Conservation (phyloP, 30 jellyfish, hydroid and myxozoan genomes). For the Turritopsis dohrnii region DNA sequence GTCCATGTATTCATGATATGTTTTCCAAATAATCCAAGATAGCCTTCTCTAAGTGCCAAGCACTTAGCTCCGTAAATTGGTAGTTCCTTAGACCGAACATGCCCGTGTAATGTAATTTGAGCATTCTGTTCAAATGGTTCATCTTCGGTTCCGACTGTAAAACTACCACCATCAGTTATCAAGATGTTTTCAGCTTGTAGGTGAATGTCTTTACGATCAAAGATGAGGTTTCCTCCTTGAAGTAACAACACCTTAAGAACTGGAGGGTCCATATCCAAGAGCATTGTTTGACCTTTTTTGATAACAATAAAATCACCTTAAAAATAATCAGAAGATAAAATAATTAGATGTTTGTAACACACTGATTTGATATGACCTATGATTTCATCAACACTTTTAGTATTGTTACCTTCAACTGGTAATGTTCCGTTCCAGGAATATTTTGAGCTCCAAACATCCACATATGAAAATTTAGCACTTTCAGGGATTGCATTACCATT, state of each 20-base stretch:
- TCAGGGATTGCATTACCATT: constrained; percentile 55
- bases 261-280: constrained; percentile 85
- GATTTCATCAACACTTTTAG: too few relatives aligned
- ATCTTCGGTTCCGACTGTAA: constrained; percentile 79
- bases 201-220: constrained; percentile 65
- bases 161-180: constrained; percentile 68
- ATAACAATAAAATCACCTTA: constrained; percentile 76
- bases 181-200: constrained; percentile 82
- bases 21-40: constrained; percentile 72
- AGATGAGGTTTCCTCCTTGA: constrained; percentile 74
- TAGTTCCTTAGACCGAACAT: constrained; percentile 85
- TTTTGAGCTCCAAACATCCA: constrained; percentile 93
- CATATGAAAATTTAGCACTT: constrained; percentile 57
- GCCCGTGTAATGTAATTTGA: constrained; percentile 77
- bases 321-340: background rate
- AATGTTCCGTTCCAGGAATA: constrained; percentile 89
- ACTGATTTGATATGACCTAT: too few relatives aligned
- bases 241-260: constrained; percentile 60
- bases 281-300: constrained; percentile 62
- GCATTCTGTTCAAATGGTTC: constrained; percentile 84
- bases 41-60: constrained; percentile 76
- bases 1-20: constrained; percentile 90
- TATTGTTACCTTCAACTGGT: constrained; percentile 22
- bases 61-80: constrained; percentile 97
- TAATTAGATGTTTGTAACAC: background rate